phyloP scores from a whole-genome alignment of 2,797 vertebrate genomes.

The Brotula barbata region DNA sequence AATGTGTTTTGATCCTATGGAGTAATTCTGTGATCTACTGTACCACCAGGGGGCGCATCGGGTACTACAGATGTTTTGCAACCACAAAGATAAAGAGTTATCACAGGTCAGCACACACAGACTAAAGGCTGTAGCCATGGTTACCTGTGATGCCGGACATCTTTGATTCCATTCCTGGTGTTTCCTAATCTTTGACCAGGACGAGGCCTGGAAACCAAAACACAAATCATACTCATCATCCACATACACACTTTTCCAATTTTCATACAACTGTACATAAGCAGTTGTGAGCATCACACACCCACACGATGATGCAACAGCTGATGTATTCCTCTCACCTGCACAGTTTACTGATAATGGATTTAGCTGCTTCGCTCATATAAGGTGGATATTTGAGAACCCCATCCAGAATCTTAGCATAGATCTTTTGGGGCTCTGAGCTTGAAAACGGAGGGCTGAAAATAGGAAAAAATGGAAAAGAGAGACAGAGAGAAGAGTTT shows the following conservation, averaged over 20 bases:
- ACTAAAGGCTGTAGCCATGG: constrained; percentile 5
- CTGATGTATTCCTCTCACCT: constrained; percentile 71
- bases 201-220: constrained; percentile 71
- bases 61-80: too few species aligned
- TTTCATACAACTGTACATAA: too few species aligned
- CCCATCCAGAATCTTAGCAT: constrained; percentile 83
- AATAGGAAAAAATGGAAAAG: too few species aligned
- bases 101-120: not conserved
- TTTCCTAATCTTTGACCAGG: constrained; percentile 84
- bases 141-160: constrained; percentile 84
- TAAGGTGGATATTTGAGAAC: constrained; percentile 78
- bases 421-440: constrained; percentile 83
- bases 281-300: too few species aligned
- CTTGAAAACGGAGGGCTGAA: constrained; percentile 84
- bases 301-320: too few species aligned
- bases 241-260: not conserved
- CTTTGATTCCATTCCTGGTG: constrained; percentile 84
- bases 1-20: too few species aligned
- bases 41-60: too few species aligned
- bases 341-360: constrained; percentile 84
- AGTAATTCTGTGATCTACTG: too few species aligned
- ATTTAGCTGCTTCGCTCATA: constrained; percentile 80
- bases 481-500: too few species aligned
- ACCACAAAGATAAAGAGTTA: too few species aligned
- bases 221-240: not conserved